Base-by-base conservation (phyloP, 2,888 invertebrate genomes). In the Prenolepis imparis region DNA sequence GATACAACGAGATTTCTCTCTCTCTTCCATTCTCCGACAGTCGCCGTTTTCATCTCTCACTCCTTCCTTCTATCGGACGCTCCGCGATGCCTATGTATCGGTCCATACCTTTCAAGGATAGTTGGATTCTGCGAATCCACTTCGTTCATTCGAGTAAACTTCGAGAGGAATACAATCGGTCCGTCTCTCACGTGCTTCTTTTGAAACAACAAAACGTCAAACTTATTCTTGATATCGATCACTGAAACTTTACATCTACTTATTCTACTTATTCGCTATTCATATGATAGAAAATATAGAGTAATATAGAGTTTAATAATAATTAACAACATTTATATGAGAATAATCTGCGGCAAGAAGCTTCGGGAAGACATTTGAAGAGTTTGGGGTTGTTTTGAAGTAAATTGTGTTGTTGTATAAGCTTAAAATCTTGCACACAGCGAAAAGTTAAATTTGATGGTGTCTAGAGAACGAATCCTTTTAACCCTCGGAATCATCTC, bases 1-100 rank as follows among this genome's bases (percentile, higher is more conserved):
- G 93, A 94, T 94, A 93, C 92, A 92, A 92, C 91, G 89, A 90
- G 92, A 91, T 92, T 91, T 90, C 92, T 92, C 91, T 90, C 88
- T 92, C 90, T 90, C 89, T 89, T 88, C 86, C 87, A 85, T 85
- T 84, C 83, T 84, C 84, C 90, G 78, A 86, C 87, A 78, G 87
- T 87, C 82, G 85, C 84, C 85, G 21, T 78, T 59, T 72, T 63
- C 39, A 81, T 67, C 82, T 74, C 82, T 44, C 59, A 75, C 68
- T n/a, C 52, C n/a, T n/a, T 52, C 77, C 61, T 83, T 83, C 86
- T 82, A 86, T 83, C 87, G 87, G 83, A 89, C 89, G 85, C 82
- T 84, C 84, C 85, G 83, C 87, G 88, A 86, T 86, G 86, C 85
- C 89, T 88, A 88, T 85, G 66, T 78, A 87, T 90, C 90, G 88